Evolutionary conservation across 2,113 vertebrate species (phyloP).

Genomic region (Myiagra hebetior): DNA sequence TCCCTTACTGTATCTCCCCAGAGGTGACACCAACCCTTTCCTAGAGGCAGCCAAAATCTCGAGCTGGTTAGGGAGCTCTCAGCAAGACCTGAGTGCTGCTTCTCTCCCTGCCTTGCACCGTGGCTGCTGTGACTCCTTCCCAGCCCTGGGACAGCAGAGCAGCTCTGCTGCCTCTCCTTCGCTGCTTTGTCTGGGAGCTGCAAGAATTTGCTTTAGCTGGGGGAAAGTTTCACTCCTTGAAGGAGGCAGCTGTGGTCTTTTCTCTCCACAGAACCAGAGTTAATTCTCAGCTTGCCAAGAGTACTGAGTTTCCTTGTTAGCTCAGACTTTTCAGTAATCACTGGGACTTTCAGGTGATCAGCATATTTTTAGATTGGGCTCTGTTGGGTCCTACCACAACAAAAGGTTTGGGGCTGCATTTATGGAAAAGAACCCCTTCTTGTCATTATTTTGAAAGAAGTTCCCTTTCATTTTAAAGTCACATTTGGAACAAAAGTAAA

Average conservation of each 20-base stretch:
- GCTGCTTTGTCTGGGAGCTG: not conserved
- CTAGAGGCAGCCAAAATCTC: not conserved
- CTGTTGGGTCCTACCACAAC: not conserved
- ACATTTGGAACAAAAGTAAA: not conserved
- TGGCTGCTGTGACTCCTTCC: not conserved
- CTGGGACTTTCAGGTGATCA: not conserved
- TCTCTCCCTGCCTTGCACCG: fast-evolving
- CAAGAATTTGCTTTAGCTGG: not conserved
- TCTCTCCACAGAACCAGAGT: not conserved
- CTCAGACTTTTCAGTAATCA: not conserved
- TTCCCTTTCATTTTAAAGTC: not conserved
- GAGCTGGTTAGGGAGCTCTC: not conserved
- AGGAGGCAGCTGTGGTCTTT: not conserved
- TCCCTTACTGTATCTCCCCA: not conserved
- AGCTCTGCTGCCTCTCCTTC: fast-evolving
- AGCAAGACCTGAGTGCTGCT: not conserved
- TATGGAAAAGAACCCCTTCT: fast-evolving
- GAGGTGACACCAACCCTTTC: not conserved
- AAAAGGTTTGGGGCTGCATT: not conserved
- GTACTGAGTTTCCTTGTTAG: not conserved
- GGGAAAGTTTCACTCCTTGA: not conserved
- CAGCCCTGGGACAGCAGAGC: not conserved
- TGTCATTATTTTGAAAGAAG: not conserved
- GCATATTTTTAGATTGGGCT: not conserved
- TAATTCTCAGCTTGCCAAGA: not conserved